phyloP scores from a whole-genome alignment of 2,888 invertebrate species.

The Teleiodes luculella region DNA sequence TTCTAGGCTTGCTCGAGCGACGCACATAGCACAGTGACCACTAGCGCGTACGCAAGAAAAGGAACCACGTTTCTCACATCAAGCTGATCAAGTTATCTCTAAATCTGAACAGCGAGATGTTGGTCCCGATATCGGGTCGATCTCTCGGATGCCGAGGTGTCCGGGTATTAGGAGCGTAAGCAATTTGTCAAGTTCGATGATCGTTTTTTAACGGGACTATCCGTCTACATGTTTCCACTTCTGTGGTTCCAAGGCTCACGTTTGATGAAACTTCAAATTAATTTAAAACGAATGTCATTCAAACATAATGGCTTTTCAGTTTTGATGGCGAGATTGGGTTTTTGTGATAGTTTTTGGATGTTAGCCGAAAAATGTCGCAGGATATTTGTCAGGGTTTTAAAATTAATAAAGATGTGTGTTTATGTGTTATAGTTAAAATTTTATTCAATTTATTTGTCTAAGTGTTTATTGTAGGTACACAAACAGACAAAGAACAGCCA shows the following conservation, averaged over 20 bases:
- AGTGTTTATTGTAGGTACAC: no score
- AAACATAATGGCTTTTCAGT: neutral
- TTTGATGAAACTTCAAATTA: slow-evolving; percentile 1
- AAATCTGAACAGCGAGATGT: slow-evolving; percentile 66
- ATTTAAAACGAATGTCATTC: neutral
- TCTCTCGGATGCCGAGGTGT: slow-evolving; percentile 58
- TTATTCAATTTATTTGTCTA: no score
- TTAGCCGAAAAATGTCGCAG: no score
- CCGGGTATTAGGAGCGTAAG: slow-evolving; percentile 74
- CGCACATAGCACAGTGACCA: neutral
- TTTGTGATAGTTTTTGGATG: neutral
- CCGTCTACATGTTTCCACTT: slow-evolving; percentile 19
- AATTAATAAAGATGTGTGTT: neutral
- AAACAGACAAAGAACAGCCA: no score
- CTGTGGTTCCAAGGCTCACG: slow-evolving; percentile 13
- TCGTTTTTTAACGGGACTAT: slow-evolving; percentile 63
- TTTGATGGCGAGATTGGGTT: neutral
- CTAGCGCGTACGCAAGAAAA: neutral
- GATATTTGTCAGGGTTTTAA: neutral
- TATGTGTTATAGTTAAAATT: no score
- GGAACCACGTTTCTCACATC: slow-evolving; percentile 46
- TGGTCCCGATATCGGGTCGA: slow-evolving; percentile 54
- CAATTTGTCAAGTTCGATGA: slow-evolving; percentile 74
- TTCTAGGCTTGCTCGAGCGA: no score
- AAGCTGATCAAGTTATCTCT: slow-evolving; percentile 67